These are phyloP conservation scores for Scrobipalpa costella DNA, from an alignment of 2,888 invertebrate genomes.

Conservation along the genomic window DNA sequence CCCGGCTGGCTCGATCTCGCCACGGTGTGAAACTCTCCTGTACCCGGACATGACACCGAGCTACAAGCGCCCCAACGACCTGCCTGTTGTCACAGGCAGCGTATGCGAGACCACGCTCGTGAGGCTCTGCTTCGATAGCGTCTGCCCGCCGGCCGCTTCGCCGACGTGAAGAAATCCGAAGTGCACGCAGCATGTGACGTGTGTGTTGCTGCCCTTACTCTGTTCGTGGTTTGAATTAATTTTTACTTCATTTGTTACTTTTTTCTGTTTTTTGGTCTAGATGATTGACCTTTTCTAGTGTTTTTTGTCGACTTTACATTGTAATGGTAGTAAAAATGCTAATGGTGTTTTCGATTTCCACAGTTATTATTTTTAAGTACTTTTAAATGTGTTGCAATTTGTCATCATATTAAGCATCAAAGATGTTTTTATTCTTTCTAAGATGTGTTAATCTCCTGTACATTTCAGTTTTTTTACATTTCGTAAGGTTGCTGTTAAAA, in stretches of 20 bases:
- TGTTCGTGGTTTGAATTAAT: slow-evolving; percentile 4
- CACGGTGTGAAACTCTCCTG: too few relatives aligned
- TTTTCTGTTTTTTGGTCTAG: background rate
- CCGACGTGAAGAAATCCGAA: too few relatives aligned
- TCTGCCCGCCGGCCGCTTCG: too few relatives aligned
- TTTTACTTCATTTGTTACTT: background rate
- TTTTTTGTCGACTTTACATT: background rate
- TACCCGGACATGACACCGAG: too few relatives aligned
- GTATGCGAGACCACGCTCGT: too few relatives aligned
- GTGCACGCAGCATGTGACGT: too few relatives aligned
- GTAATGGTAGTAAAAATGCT: slow-evolving; percentile 7
- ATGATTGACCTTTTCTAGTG: background rate
- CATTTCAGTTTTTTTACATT: background rate
- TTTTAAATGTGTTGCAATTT: slow-evolving; percentile 10
- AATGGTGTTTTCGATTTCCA: background rate
- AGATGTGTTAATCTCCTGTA: background rate
- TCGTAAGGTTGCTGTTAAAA: background rate
- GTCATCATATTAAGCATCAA: background rate
- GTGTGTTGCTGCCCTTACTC: too few relatives aligned
- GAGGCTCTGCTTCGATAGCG: too few relatives aligned
- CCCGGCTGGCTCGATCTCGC: too few relatives aligned
- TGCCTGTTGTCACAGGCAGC: too few relatives aligned
- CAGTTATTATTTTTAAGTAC: slow-evolving; percentile 8
- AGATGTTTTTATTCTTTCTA: background rate
- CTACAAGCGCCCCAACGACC: too few relatives aligned